phyloP scores from a whole-genome alignment of 2,888 invertebrate species.

The Ophion ellenae region DNA sequence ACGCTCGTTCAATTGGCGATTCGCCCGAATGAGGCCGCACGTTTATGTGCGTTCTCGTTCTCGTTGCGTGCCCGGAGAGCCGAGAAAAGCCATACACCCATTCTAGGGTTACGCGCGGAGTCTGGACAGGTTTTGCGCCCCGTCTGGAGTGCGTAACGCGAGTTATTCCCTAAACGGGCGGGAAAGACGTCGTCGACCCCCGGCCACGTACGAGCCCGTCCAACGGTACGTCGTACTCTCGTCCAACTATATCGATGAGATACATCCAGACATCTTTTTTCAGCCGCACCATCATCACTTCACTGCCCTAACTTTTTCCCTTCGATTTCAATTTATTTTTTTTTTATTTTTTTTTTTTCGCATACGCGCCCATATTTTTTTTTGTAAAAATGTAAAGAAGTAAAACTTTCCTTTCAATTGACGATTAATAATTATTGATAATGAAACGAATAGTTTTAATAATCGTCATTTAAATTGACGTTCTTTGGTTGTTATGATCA shows the following conservation, averaged over 20 bases:
- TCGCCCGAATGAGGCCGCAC: neutral
- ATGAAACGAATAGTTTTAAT: no score
- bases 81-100: neutral
- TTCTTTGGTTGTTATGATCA: no score
- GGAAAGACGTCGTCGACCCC: constrained; percentile 27
- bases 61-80: neutral
- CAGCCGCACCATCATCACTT: no score
- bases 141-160: constrained; percentile 48
- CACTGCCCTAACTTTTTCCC: no score
- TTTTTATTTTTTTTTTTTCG: no score
- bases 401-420: no score
- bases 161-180: constrained; percentile 57
- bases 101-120: constrained; percentile 24
- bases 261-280: constrained; percentile 4
- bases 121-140: constrained; percentile 51
- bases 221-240: constrained; percentile 29
- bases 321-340: no score
- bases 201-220: neutral
- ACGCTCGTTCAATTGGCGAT: neutral
- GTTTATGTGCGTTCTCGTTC: constrained; percentile 5
- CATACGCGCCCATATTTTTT: no score
- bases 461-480: no score
- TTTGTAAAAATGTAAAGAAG: no score
- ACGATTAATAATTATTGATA: no score
- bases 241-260: neutral